These are phyloP conservation scores for Homarus gammarus DNA, from an alignment of 2,888 invertebrate species.

Conservation along the genomic window DNA sequence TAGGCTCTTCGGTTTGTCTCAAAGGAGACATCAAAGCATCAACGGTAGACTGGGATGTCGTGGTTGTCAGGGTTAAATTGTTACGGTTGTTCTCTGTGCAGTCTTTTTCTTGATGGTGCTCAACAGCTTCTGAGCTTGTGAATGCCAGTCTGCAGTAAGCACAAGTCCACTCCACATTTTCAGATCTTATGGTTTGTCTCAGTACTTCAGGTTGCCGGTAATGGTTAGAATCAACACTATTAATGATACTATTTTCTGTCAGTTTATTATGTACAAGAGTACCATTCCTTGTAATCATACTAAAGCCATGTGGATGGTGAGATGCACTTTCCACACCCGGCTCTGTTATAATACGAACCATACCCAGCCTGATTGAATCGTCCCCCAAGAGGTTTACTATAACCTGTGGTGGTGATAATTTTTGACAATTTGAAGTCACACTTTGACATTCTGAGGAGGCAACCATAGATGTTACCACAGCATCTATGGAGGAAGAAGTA, in stretches of 20 bases:
- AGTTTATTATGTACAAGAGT: slow-evolving; percentile 59
- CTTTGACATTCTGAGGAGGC: slow-evolving; percentile 40
- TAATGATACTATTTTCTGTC: slow-evolving; percentile 38
- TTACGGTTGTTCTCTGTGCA: slow-evolving; percentile 43
- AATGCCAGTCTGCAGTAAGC: slow-evolving; percentile 53
- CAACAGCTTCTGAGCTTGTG: slow-evolving; percentile 52
- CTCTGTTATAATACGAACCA: slow-evolving; percentile 46
- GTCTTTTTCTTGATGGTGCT: slow-evolving; percentile 51
- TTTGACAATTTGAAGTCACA: slow-evolving; percentile 23
- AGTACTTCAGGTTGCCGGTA: slow-evolving; percentile 32
- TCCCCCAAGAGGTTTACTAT: slow-evolving; percentile 55
- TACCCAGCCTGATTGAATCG: slow-evolving; percentile 41
- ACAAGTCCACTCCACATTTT: slow-evolving; percentile 58
- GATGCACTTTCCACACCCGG: slow-evolving; percentile 30
- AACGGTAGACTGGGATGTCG: slow-evolving; percentile 48
- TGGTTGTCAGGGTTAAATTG: slow-evolving; percentile 30
- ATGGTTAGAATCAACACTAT: not conserved
- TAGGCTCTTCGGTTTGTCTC: slow-evolving; percentile 34
- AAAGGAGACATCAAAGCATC: slow-evolving; percentile 62
- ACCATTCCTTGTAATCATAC: slow-evolving; percentile 47
- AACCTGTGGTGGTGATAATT: slow-evolving; percentile 46
- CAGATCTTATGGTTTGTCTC: slow-evolving; percentile 26
- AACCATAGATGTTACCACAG: slow-evolving; percentile 61
- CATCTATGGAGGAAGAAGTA: slow-evolving; percentile 39
- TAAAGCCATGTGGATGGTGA: slow-evolving; percentile 24